Evolutionary conservation across 2,113 vertebrate genomes (phyloP).

Genomic region (Psophia crepitans): DNA sequence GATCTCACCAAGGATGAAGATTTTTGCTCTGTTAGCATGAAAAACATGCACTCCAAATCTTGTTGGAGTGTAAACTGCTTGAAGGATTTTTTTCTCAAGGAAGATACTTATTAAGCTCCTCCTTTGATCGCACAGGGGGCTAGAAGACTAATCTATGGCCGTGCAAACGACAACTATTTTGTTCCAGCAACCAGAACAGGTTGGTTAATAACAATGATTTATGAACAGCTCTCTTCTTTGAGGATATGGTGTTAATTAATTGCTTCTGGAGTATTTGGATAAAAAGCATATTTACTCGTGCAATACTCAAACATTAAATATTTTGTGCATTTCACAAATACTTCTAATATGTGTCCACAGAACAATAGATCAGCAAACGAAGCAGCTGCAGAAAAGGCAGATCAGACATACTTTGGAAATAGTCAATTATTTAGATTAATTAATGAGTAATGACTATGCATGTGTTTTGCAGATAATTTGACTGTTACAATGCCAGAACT

Average conservation of each 20-base stretch:
- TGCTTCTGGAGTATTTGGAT: background rate
- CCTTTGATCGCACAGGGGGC: background rate
- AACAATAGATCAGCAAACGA: background rate
- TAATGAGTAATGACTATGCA: conserved; percentile 29
- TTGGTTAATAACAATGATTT: background rate
- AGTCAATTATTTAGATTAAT: conserved; percentile 41
- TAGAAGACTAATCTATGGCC: background rate
- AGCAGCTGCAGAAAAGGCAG: conserved; percentile 28
- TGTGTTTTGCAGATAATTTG: conserved; percentile 29
- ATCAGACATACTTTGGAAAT: background rate
- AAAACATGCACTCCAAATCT: background rate
- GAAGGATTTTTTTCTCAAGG: background rate
- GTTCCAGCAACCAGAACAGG: background rate
- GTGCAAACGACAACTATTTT: background rate
- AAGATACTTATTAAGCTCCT: background rate
- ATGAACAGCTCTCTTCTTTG: background rate
- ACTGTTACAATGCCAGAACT: background rate
- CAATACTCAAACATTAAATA: background rate
- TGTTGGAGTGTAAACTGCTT: background rate
- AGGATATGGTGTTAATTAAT: conserved; percentile 30
- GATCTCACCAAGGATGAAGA: background rate
- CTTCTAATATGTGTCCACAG: background rate
- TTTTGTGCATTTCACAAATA: conserved; percentile 8
- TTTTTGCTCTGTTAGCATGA: background rate
- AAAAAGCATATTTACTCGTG: conserved; percentile 26